These are phyloP conservation scores for Urocitellus parryii DNA, from an alignment of 2,113 vertebrate genomes.

Conservation along the genomic window DNA sequence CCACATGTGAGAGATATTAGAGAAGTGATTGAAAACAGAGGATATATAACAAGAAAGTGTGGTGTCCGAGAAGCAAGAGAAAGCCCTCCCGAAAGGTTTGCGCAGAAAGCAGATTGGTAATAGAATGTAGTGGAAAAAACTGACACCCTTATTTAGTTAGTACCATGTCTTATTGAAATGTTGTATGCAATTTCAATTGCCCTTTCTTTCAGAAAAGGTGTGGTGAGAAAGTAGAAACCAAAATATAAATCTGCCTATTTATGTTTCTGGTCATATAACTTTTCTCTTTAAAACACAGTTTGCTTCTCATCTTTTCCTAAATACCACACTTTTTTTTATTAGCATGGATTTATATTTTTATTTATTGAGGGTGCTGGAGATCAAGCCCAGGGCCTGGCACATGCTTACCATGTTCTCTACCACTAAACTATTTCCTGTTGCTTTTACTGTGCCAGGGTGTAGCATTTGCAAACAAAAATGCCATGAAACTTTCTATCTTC, in stretches of 20 bases:
- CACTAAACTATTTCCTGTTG: not conserved
- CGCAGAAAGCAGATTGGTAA: not conserved
- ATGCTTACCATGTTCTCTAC: too few species aligned
- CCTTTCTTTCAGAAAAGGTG: not conserved
- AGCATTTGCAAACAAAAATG: not conserved
- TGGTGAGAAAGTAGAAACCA: not conserved
- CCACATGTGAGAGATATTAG: not conserved
- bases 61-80: not conserved
- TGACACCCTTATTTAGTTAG: not conserved
- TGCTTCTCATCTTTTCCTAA: not conserved
- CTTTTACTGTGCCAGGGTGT: fast-evolving
- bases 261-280: not conserved
- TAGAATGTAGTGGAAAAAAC: not conserved
- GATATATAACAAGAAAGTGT: not conserved
- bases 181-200: not conserved
- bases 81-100: not conserved
- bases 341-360: not conserved
- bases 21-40: not conserved
- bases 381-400: not conserved
- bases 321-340: not conserved
- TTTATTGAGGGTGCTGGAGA: too few species aligned
- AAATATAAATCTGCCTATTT: not conserved
- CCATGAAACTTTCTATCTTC: not conserved
- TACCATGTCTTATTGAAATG: not conserved
- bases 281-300: not conserved